Evolutionary conservation across 2,888 invertebrate species (phyloP).

Genomic region (Lasius platythorax): DNA sequence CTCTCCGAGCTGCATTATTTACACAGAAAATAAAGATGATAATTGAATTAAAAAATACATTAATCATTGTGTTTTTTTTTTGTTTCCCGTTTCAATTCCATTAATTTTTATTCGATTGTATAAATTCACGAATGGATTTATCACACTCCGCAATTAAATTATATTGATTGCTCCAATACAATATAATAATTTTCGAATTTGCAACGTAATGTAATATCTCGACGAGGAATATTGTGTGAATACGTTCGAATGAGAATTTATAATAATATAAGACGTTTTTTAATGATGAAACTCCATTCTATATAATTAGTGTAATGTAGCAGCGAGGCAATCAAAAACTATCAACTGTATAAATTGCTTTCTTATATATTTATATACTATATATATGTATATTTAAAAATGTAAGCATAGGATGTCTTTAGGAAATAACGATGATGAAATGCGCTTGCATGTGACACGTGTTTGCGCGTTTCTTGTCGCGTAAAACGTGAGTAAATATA

Average conservation of each 20-base stretch:
- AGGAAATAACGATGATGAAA: constrained; percentile 25
- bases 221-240: not conserved
- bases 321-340: not conserved
- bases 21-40: not conserved
- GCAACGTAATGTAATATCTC: not conserved
- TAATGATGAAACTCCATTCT: not conserved
- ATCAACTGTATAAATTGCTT: not conserved
- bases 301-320: not conserved
- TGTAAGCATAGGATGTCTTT: not conserved
- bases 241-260: not conserved
- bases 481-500: constrained; percentile 40
- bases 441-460: constrained; percentile 43
- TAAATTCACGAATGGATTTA: constrained; percentile 9
- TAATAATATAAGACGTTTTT: not conserved
- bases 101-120: constrained; percentile 9
- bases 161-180: not conserved
- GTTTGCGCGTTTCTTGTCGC: constrained; percentile 21
- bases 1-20: not conserved
- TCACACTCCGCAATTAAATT: not conserved
- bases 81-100: not conserved
- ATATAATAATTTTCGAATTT: not conserved
- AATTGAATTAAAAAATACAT: not conserved
- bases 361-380: not conserved
- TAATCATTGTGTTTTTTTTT: not conserved
- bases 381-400: not conserved